Percentiles rank a stretch among this genome's conserved stretches.
Evolutionary conservation across 2,113 vertebrate species (phyloP).

Genomic region (Eretmochelys imbricata): DNA sequence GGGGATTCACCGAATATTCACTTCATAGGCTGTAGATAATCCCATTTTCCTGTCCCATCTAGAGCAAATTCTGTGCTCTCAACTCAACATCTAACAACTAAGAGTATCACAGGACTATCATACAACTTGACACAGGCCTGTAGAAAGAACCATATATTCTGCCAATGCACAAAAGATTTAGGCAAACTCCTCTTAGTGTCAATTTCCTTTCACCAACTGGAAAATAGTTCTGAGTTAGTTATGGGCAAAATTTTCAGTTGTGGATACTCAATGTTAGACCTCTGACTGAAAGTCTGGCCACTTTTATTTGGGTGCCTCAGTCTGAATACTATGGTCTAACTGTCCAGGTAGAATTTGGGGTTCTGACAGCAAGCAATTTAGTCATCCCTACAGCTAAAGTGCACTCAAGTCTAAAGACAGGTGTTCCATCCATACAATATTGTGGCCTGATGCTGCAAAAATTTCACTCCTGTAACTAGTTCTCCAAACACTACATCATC

Average conservation of each 20-base stretch:
- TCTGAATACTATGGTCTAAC: neutral
- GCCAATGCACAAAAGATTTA: neutral
- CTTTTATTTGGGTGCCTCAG: neutral
- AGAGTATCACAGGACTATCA: neutral
- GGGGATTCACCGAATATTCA: neutral
- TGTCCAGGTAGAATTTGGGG: neutral
- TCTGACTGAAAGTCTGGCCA: neutral
- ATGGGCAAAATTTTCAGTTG: neutral
- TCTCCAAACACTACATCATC: neutral
- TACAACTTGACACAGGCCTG: rapidly evolving
- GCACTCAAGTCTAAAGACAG: neutral
- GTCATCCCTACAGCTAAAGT: rapidly evolving
- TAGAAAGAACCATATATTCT: neutral
- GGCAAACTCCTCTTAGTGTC: neutral
- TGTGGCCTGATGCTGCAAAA: neutral
- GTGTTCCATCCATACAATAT: neutral
- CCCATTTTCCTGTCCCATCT: neutral
- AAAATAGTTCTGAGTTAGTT: neutral
- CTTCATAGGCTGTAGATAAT: rapidly evolving
- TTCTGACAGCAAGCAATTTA: neutral
- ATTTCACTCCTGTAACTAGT: neutral
- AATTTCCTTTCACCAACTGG: neutral
- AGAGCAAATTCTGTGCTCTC: neutral
- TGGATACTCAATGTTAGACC: neutral
- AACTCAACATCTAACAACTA: rapidly evolving